A percentile compares a stretch with the other conserved stretches of the same genome.
Conservation (phyloP, 2,113 vertebrate genomes). For the Machaerirhynchus nigripectus region DNA sequence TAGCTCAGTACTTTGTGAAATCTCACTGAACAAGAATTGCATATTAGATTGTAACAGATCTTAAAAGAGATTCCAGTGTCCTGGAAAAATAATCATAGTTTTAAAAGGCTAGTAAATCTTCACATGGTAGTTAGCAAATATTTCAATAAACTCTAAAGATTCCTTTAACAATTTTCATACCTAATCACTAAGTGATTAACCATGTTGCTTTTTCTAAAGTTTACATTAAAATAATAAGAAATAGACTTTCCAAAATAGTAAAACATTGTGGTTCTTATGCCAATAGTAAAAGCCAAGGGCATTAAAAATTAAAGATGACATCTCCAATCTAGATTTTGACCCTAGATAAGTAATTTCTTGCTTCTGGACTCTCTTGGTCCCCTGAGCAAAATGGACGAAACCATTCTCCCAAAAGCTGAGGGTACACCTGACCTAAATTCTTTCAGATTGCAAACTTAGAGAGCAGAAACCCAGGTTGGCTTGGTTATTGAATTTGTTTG, state of each 20-base stretch:
- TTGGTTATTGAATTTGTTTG: not conserved
- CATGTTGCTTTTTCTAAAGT: not conserved
- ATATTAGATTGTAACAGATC: not conserved
- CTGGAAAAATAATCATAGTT: slow-evolving; percentile 24
- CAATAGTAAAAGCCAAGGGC: not conserved
- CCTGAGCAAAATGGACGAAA: not conserved
- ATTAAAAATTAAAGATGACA: not conserved
- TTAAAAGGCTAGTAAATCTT: slow-evolving; percentile 26
- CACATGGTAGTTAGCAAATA: not conserved
- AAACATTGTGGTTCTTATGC: not conserved
- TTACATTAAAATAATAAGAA: not conserved
- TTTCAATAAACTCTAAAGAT: not conserved
- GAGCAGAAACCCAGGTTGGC: not conserved
- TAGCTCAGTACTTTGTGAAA: not conserved
- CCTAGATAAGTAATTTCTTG: not conserved
- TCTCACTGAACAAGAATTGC: not conserved
- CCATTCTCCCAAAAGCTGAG: not conserved
- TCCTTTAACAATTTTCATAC: not conserved
- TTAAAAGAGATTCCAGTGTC: not conserved
- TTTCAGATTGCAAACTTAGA: not conserved
- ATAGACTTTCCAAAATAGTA: not conserved
- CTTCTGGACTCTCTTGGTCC: not conserved
- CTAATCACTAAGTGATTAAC: not conserved
- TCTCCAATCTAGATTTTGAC: not conserved
- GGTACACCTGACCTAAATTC: not conserved